Evolutionary conservation across 1,140 invertebrate genomes (phyloP).

Genomic region (Pachypeltis micranthus): DNA sequence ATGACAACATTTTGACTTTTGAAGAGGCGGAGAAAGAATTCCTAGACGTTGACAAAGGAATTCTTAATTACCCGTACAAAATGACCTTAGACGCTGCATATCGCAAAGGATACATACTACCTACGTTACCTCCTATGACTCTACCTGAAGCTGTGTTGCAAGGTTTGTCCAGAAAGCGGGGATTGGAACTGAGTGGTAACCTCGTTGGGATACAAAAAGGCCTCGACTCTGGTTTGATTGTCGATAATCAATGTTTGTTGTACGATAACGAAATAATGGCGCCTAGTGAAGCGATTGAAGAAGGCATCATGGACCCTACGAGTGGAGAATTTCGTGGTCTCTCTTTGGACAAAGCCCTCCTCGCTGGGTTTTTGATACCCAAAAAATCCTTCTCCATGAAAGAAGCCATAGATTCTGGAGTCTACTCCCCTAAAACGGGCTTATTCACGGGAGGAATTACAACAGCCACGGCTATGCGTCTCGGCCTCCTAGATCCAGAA

Average conservation of each 20-base stretch:
- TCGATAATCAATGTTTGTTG: slow-evolving; percentile 33
- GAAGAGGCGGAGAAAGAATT: slow-evolving; percentile 54
- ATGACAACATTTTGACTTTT: slow-evolving; percentile 50
- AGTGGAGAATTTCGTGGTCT: not conserved
- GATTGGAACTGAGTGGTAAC: slow-evolving; percentile 42
- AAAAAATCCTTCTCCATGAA: slow-evolving; percentile 50
- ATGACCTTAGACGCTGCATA: slow-evolving; percentile 62
- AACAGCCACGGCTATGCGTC: not conserved
- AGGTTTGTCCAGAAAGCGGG: slow-evolving; percentile 54
- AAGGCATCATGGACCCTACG: slow-evolving; percentile 53
- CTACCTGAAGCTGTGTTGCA: slow-evolving; percentile 75
- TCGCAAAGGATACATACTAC: slow-evolving; percentile 63
- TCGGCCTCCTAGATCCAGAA: not conserved
- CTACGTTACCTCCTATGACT: slow-evolving; percentile 61
- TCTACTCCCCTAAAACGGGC: slow-evolving; percentile 30
- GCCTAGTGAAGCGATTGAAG: slow-evolving; percentile 64
- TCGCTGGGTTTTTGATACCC: slow-evolving; percentile 11
- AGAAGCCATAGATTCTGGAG: slow-evolving; percentile 61
- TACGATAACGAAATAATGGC: slow-evolving; percentile 60
- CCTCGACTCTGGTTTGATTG: slow-evolving; percentile 34
- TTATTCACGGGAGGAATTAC: slow-evolving; percentile 1
- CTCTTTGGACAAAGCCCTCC: not conserved
- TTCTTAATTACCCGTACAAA: slow-evolving; percentile 50
- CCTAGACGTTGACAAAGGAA: slow-evolving; percentile 55
- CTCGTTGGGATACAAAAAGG: slow-evolving; percentile 1